Evolutionary conservation across 30 jellyfish, hydroid and myxozoan genomes (phyloP), one percentile per base, ranked within the genome.

Genomic region (Aurelia sp.): DNA sequence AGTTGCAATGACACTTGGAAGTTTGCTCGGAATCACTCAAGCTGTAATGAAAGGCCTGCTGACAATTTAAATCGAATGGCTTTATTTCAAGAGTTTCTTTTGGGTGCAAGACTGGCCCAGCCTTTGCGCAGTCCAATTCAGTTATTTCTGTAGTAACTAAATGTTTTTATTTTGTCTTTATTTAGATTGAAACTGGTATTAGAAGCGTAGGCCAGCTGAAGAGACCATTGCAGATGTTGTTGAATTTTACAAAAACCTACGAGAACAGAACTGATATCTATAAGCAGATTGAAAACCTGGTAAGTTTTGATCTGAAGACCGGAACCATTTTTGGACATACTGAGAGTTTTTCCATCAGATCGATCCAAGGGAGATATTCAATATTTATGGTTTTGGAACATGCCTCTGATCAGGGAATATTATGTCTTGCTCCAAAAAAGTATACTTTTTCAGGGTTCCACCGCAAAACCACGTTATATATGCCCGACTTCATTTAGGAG

Each of bases 161-260:
- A 1, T 47, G 41, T 24, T 27, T 41, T 41, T 70, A 12, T 21
- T 70, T 59, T 47, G n/a, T 21, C 67, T 15, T 53, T 18, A 21
- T 86, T 10, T 31, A 87, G 96, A 87, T 87, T 16, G 90, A 76
- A 24, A 30, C 72, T 35, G 90, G 86, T 16, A 67, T 87, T 0
- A 24, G 81, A 67, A 71, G 89, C 40, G 63, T 70, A 17, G 76
- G 91, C 16, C 61, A 63, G 82, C 91, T 87, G 33, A 87, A 76
- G 50, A 64, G 53, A 17, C 96, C 96, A n/a, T 20, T 87, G n/a
- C 67, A 22, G 40, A 15, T 68, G 35, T 13, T 87, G 55, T n/a
- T 87, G 53, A 87, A 87, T 62, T 22, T 76, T 31, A 87, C 96
- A 15, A 68, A 87, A 21, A 65, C 87, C 58, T 60, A 71, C 67